Evolutionary conservation across 2,797 vertebrate species (phyloP), one percentile per base, ranked within the genome.

Genomic region (Atherinosoma microstoma): DNA sequence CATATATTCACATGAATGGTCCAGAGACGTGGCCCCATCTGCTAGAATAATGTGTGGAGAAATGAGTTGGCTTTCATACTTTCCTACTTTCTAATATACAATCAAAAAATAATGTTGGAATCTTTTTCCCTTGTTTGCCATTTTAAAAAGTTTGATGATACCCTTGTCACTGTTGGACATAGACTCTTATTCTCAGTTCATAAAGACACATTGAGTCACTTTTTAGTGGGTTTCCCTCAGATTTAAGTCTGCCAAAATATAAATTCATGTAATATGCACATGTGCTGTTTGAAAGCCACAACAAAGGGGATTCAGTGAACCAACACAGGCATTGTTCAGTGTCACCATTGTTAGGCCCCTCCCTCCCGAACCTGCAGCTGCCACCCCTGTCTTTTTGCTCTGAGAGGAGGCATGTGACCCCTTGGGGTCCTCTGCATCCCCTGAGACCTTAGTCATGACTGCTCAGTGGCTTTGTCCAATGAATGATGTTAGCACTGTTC

Each of bases 231-330:
- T n/a, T 29, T n/a, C 10, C 7, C 27, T 13, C 15, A 20, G 22
- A 66, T 51, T 16, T 38, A 11, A 12, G 34, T 58, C 32, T n/a
- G 6, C 38, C 61, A 49, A 27, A 60, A 53, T 54, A 7, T 27
- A 67, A 62, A 29, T 78, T 13, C 73, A 53, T 57, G 59, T 51
- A 27, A 56, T 45, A 72, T 75, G 67, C 58, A 64, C 24, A 0
- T 80, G 70, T 78, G 56, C 78, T 83, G 78, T 76, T 68, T 22
- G 70, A 75, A 51, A 45, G 1, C 58, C 20, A 22, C 56, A 84
- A 95, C 91, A 94, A 94, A 92, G 87, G 90, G 65, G n/a, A n/a
- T 71, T 93, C 87, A 91, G 86, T 92, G 88, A 92, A 79, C 62
- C 84, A 58, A 67, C 73, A 70, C 72, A 87, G 79, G 87, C 86